Base-by-base conservation (phyloP, 1,140 invertebrate genomes). In the Caerostris darwini region DNA sequence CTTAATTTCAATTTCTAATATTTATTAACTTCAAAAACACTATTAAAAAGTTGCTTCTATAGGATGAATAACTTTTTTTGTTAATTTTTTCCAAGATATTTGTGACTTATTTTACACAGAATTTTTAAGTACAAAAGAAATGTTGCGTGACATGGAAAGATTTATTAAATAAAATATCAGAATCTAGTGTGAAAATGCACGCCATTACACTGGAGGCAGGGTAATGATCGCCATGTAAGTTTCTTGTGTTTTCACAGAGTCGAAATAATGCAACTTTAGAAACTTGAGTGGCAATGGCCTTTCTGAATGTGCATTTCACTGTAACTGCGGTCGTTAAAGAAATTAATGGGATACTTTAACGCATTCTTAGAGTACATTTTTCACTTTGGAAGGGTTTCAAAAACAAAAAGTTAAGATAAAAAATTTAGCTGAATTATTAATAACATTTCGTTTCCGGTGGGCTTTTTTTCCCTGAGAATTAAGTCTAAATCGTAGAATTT, bases 311-410 rank as follows among this genome's bases (percentile, higher is more conserved):
- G 34, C 71, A 77, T 77, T 50, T 14, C 8, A 77, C 12, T 77
- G 7, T 53, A 10, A 12, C 71, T 14, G 4, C 14, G 71, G 34
- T 77, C 71, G 71, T 77, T 77, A 77, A 77, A 50, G 34, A 77
- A 50, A 77, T 77, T 77, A 77, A 77, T 77, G 71, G 14, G 71
- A 77, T 77, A 77, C 50, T 53, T 77, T 77, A 77, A 53, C 71
- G 8, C 34, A 77, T 77, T 53, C 34, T 77, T 50, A 5, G 34
- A 34, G 8, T 0, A 77, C 10, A 77, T 77, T 53, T 34, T 53
- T 77, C 34, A 50, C 34, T 14, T 53, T 50, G 50, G 71, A 77
- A 77, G 7, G 10, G 4, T 77, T 77, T 77, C 71, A 77, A 77
- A 77, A 77, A 53, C 53, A 77, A 77, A 71, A 34, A 19, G 3